Base-by-base conservation (phyloP, 2,113 vertebrate species). In the Tychaedon coryphoeus region DNA sequence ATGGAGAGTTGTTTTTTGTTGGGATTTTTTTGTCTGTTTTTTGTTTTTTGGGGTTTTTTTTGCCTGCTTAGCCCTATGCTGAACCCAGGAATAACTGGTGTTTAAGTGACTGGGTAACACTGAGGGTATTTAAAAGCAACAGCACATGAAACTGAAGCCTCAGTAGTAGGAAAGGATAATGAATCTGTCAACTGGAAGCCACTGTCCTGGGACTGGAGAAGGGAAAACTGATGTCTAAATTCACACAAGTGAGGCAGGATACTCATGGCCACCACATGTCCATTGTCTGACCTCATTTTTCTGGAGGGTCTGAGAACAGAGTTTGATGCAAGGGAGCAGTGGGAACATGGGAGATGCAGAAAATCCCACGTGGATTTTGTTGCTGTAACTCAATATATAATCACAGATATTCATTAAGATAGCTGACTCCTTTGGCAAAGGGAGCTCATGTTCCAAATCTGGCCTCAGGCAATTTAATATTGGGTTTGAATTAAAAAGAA, bases 181-280 rank as follows among this genome's bases (percentile, higher is more conserved):
- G 82, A 96, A 95, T 94, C 78, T 88, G 60, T 92, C 86, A 93
- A 10, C 34, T 45, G n/a, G 29, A 17, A 90, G 58, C 50, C 78
- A 66, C 34, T 47, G 20, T 79, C 47, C 86, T 86, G 82, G 86
- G 75, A 58, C 62, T 43, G 54, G 56, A 66, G 78, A 77, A 92
- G 58, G 71, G 28, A 91, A 88, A 94, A 42, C 6, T 17, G 12
- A 47, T 47, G 75, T 51, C 50, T 90, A 62, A 86, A 80, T 31
- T 94, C 90, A 80, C 60, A 62, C 18, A 43, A 54, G 38, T 62
- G 92, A 93, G 45, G 75, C 82, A 95, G 78, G 85, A 86, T 47
- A 56, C 62, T 90, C 3, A 1, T 45, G 71, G 58, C 45, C 77
- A 70, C 62, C 50, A 43, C 34, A 18, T 54, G 54, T 48, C 58